phyloP scores from a whole-genome alignment of 2,888 invertebrate species.

The Orthosia gracilis region DNA sequence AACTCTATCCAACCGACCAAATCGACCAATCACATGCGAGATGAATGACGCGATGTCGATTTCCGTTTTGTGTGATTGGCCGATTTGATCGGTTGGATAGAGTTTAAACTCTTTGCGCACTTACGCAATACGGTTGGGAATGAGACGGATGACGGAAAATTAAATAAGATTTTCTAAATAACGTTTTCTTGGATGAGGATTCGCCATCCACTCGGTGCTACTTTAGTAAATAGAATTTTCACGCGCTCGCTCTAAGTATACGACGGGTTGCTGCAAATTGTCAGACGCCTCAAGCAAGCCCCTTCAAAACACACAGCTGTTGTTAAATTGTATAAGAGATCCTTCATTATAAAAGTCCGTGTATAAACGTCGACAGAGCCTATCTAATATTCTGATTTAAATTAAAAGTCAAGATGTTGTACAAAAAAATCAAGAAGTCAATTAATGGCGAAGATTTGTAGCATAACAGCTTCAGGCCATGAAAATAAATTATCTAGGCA shows the following conservation, averaged over 20 bases:
- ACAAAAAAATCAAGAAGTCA: background rate
- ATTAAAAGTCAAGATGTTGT: constrained; percentile 11
- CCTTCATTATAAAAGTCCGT: constrained; percentile 48
- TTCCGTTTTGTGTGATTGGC: too few relatives aligned
- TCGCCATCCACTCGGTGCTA: constrained; percentile 63
- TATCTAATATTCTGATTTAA: constrained; percentile 19
- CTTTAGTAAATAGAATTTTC: constrained; percentile 77
- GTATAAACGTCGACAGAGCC: constrained; percentile 29
- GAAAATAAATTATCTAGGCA: constrained; percentile 28
- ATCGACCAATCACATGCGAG: too few relatives aligned
- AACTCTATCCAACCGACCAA: too few relatives aligned
- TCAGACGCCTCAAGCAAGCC: constrained; percentile 71
- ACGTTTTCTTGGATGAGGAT: constrained; percentile 36
- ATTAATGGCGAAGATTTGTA: constrained; percentile 18
- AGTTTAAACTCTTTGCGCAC: too few relatives aligned
- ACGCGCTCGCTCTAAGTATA: constrained; percentile 69
- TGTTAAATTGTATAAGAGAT: constrained; percentile 68
- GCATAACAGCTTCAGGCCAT: background rate
- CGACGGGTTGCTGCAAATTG: constrained; percentile 74
- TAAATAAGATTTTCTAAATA: constrained; percentile 38
- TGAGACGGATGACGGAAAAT: constrained; percentile 10
- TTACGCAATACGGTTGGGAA: background rate
- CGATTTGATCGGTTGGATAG: too few relatives aligned
- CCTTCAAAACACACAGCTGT: constrained; percentile 65
- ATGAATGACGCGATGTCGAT: too few relatives aligned